Percentiles rank a stretch among this genome's conserved stretches.
Evolutionary conservation across 2,797 vertebrate species (phyloP).

Genomic region (Falco cherrug): DNA sequence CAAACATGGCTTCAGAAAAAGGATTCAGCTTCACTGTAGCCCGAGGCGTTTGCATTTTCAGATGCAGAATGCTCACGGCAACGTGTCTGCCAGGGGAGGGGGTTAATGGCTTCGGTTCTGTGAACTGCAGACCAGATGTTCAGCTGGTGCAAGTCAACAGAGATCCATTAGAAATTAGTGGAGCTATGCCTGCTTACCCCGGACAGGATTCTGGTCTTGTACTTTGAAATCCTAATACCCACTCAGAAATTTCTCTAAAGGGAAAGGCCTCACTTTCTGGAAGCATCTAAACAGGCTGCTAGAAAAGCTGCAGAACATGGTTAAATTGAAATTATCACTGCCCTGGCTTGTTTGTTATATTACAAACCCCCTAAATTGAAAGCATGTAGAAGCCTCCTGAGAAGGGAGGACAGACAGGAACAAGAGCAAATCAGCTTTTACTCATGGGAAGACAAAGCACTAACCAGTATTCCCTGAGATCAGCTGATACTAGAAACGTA

Average conservation of each 20-base stretch:
- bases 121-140: background rate
- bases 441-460: background rate
- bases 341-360: background rate
- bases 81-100: background rate
- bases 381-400: background rate
- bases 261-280: background rate
- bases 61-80: background rate
- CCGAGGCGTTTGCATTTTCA: background rate
- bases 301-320: background rate
- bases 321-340: background rate
- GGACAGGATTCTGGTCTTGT: background rate
- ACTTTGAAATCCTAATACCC: background rate
- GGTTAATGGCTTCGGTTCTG: background rate
- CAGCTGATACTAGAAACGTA: background rate
- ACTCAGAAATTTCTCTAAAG: background rate
- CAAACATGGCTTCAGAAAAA: background rate
- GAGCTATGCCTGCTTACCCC: background rate
- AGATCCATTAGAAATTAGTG: background rate
- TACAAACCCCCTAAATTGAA: background rate
- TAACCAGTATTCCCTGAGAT: background rate
- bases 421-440: background rate
- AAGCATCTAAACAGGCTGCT: background rate
- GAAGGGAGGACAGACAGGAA: background rate
- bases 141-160: background rate
- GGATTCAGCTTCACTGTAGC: background rate